Evolutionary conservation across 2,113 vertebrate species (phyloP), one percentile per base, ranked within the genome.

Genomic region (Nothobranchius furzeri): DNA sequence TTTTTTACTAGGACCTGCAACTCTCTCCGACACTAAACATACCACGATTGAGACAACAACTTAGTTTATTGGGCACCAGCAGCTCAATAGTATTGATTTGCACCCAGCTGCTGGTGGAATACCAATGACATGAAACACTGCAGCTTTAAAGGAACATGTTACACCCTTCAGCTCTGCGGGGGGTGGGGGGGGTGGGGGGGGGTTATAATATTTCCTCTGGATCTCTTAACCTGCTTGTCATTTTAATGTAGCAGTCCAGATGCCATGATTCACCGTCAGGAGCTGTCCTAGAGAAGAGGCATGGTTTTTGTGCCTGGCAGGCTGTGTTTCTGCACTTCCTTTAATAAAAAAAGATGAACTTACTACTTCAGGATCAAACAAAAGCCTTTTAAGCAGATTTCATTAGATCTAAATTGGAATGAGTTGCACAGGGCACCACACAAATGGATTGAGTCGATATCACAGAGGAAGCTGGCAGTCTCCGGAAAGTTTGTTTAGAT

Each of bases 1-100:
- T 70, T 83, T 30, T 30, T 71, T 77, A 51, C 70, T 73, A 58
- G 52, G 67, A 69, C 60, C 72, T 81, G 72, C 67, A 72, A 78
- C 68, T 82, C 72, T 77, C 49, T 48, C 69, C 45, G 79, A 65
- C 40, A 64, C 79, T 90, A 90, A 90, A 85, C 86, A 90, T 76
- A 84, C 87, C 82, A 73, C 80, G 81, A 90, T 88, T 92, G 87
- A 92, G 91, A 92, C 91, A 90, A 88, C 90, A 90, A 84, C 84
- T 88, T 82, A 90, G 87, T 90, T 90, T 90, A 91, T 88, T 88
- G 88, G 87, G 88, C 76, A 70, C 53, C 75, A 57, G 76, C 73
- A 76, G 87, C 68, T 91, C 87, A 55, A 90, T 92, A 87, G 55
- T 85, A 91, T 91, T 58, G 91, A 93, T 91, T 62, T 37, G 72